Evolutionary conservation across 2,797 vertebrate species (phyloP).

Genomic region (Odontamblyopus rebecca): DNA sequence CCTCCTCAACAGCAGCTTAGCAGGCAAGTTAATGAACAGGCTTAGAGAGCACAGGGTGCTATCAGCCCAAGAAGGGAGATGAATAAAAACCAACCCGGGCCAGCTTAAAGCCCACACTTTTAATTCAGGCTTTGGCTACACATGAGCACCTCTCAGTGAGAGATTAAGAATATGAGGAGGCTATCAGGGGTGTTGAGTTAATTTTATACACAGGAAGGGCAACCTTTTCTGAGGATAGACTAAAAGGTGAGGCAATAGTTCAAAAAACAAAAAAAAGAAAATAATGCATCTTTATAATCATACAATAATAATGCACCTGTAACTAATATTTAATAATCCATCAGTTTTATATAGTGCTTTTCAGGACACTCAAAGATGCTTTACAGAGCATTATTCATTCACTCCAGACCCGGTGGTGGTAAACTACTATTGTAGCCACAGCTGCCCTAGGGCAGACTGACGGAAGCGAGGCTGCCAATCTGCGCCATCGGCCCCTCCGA

Average conservation of each 20-base stretch:
- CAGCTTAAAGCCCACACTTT: slow-evolving; percentile 68
- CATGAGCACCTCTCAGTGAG: slow-evolving; percentile 75
- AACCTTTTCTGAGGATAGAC: slow-evolving; percentile 47
- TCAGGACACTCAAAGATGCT: too few species aligned
- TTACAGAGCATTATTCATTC: too few species aligned
- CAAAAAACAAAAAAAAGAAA: slow-evolving; percentile 15
- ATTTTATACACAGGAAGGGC: slow-evolving; percentile 62
- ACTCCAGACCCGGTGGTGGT: too few species aligned
- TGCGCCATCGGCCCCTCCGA: too few species aligned
- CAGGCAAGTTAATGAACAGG: slow-evolving; percentile 77
- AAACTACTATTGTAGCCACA: too few species aligned
- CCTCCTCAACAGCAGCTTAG: slow-evolving; percentile 70
- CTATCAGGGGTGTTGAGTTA: slow-evolving; percentile 66
- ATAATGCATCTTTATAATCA: not conserved
- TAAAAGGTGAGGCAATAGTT: slow-evolving; percentile 21
- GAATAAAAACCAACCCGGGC: slow-evolving; percentile 16
- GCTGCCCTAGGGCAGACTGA: too few species aligned
- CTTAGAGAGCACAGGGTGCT: slow-evolving; percentile 67
- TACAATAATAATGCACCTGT: too few species aligned
- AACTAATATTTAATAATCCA: too few species aligned
- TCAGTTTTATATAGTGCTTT: too few species aligned
- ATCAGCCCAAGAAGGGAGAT: slow-evolving; percentile 63
- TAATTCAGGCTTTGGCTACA: slow-evolving; percentile 79
- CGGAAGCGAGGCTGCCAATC: too few species aligned
- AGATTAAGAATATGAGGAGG: slow-evolving; percentile 75